Base-by-base conservation (phyloP, 1,140 invertebrate genomes). In the Conus ventricosus region DNA sequence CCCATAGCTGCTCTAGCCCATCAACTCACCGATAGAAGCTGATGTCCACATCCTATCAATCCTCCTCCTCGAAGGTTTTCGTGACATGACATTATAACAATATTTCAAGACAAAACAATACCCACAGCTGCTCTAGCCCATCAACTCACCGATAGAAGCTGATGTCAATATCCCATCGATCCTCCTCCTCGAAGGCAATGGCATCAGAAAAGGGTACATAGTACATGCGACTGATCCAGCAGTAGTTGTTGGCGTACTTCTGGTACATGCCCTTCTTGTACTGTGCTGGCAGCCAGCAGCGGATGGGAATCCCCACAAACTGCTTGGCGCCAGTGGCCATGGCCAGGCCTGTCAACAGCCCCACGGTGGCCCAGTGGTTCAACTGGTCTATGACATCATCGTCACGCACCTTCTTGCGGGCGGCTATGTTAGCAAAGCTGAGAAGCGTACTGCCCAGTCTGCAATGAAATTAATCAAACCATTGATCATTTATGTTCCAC, bases 221-320 rank as follows among this genome's bases (percentile, higher is more conserved):
- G 90, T 96, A 96, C 54, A 95, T 96, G 86, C 95, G 95, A 55
- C 92, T 93, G 55, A 96, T 95, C 95, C 95, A 96, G 90, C 96
- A 95, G 67, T 94, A 92, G 15, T 90, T 92, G 53, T 94, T 92
- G 0, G 95, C 92, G 86, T 95, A 95, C 11, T 92, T 90, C 54
- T 90, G 90, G 87, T 91, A 89, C 25, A 81, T 71, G 71, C 88
- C 88, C 25, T 89, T 89, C 20, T 90, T 90, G 90, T 93, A 93
- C 78, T 91, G 87, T 2, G 91, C 90, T 1, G 93, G 92, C 39
- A 86, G 67, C 92, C 92, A 93, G 85, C 98, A 99, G 90, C 97
- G 97, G 90, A 99, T 99, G 17, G 98, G 98, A 90, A 97, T 97
- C 11, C 98, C 98, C 6, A 99, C 98, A 94, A 97, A 99, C 95